Base-by-base conservation (phyloP, 35 echinoderm and acorn worm species). In the Ophioderma brevispina region DNA sequence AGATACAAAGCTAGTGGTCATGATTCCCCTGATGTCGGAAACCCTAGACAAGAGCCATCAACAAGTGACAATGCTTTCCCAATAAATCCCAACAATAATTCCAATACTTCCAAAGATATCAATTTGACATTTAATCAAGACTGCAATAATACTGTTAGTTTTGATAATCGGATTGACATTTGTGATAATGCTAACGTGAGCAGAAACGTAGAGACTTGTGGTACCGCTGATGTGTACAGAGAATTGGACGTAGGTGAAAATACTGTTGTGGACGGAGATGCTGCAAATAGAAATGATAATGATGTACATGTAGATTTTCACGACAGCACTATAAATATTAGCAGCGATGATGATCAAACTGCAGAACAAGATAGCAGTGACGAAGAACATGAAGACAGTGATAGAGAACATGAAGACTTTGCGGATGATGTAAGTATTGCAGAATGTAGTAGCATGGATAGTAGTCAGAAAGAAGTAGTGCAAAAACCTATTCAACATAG, bases 341-440 rank as follows among this genome's bases (percentile, higher is more conserved):
- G 8, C 8, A 52, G 21, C 8, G 21, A 25, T 25, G 23, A 70
- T 25, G 59, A 70, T 15, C 15, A 13, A 13, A 6, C 23, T 8
- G 41, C 5, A 8, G 17, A 46, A 8, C 41, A 46, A 46, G 41
- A 46, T 46, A 17, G 10, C 13, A 31, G 14, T 0, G 52, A 85
- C 33, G 49, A 85, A 63, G 83, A 85, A 64, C 50, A 37, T 64
- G 11, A 34, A 35, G 52, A 64, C 33, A 55, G 70, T 59, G 43
- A 85, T 85, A 55, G 70, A 15, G 37, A 56, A 10, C 17, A 85
- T 3, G 83, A 85, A 21, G 83, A 85, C 0, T 13, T 64, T 31
- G 83, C 18, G 8, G 42, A 84, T 33, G 42, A 84, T 33, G 50
- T 30, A 33, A 42, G 50, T 31, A 52, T 32, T 49, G 39, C 50